phyloP scores from a whole-genome alignment of 1,140 invertebrate genomes.

The Philotrypesis tridentata region DNA sequence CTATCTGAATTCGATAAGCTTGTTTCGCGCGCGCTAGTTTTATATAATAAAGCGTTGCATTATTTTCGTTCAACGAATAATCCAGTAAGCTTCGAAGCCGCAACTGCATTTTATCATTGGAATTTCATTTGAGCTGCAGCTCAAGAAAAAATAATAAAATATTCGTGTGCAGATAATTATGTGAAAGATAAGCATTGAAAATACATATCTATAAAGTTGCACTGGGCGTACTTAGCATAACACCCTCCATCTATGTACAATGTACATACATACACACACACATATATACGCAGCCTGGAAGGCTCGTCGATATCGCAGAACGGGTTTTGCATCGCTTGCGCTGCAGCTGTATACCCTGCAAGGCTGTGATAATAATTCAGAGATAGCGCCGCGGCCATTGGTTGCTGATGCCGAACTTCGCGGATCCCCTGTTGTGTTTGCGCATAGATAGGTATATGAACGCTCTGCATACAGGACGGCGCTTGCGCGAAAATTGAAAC shows the following conservation, averaged over 20 bases:
- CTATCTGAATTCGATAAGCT: too few relatives aligned
- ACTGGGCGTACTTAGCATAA: neutral
- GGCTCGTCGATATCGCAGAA: neutral
- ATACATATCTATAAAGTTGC: neutral
- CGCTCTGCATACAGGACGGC: neutral
- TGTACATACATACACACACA: neutral
- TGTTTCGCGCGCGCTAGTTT: too few relatives aligned
- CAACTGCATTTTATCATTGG: neutral
- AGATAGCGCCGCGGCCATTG: slow-evolving; percentile 25
- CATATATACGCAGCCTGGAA: neutral
- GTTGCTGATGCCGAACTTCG: neutral
- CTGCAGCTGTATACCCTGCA: neutral
- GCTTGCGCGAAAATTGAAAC: neutral
- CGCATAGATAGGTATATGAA: too few relatives aligned
- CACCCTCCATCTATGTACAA: neutral
- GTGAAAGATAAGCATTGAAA: neutral
- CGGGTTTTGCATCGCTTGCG: neutral
- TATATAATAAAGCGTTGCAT: too few relatives aligned
- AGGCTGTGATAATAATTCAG: slow-evolving; percentile 44
- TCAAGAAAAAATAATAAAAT: too few relatives aligned
- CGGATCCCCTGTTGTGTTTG: neutral
- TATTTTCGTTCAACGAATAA: too few relatives aligned
- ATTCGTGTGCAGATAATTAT: too few relatives aligned
- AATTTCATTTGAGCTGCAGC: too few relatives aligned
- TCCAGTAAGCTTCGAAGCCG: too few relatives aligned